phyloP scores from a whole-genome alignment of 2,113 vertebrate genomes.

The Mungos mungo region DNA sequence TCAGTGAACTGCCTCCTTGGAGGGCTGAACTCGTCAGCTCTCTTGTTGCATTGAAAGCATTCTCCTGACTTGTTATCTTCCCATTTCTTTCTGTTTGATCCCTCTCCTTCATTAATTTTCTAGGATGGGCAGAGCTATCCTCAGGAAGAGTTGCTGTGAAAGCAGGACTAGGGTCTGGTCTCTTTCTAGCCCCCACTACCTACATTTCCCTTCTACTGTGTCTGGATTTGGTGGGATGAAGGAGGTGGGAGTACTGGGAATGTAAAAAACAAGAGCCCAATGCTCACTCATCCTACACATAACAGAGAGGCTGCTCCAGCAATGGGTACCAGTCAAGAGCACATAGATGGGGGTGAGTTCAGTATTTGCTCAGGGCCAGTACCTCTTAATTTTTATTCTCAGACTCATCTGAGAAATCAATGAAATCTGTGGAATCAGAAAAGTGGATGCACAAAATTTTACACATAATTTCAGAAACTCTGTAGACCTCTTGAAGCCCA shows the following conservation, averaged over 20 bases:
- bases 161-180: not conserved
- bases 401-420: not conserved
- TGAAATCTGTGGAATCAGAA: not conserved
- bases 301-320: not conserved
- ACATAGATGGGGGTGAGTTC: not conserved
- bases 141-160: not conserved
- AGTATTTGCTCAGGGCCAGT: not conserved
- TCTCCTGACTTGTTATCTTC: not conserved
- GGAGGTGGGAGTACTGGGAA: not conserved
- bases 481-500: not conserved
- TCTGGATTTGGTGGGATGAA: not conserved
- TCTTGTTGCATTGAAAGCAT: not conserved
- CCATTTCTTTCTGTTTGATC: not conserved
- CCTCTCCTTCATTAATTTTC: not conserved
- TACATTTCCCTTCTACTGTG: accelerated
- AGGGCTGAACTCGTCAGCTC: not conserved
- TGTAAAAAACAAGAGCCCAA: not conserved
- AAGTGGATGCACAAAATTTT: not conserved
- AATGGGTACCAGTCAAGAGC: not conserved
- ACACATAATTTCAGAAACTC: not conserved
- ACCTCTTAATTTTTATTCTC: not conserved
- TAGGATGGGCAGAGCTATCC: not conserved
- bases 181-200: not conserved
- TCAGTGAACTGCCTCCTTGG: not conserved
- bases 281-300: not conserved